Percentiles rank a stretch among this genome's conserved stretches.
Evolutionary conservation across 2,113 vertebrate species (phyloP).

Genomic region (Ivindomyrus marchei): DNA sequence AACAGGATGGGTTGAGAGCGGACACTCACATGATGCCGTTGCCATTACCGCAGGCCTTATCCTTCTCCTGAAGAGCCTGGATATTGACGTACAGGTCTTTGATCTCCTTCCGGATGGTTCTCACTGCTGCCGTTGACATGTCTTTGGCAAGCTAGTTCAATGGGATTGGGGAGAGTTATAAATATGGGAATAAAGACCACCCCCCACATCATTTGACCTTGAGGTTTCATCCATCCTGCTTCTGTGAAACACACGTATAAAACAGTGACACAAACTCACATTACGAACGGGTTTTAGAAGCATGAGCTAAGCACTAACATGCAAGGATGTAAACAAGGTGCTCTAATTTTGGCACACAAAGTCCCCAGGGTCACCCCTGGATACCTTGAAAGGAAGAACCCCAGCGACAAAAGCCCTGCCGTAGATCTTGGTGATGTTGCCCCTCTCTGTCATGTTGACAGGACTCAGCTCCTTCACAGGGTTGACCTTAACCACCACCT

Average conservation of each 20-base stretch:
- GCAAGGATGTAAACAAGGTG: neutral
- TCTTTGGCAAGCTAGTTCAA: slow-evolving; percentile 79
- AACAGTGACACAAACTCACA: neutral
- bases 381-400: slow-evolving; percentile 82
- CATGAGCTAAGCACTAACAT: neutral
- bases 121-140: slow-evolving; percentile 79
- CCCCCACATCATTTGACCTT: neutral
- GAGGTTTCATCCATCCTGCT: neutral
- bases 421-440: slow-evolving; percentile 85
- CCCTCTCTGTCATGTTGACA: slow-evolving; percentile 78
- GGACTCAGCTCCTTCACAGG: slow-evolving; percentile 81
- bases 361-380: neutral
- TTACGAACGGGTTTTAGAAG: neutral
- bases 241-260: neutral
- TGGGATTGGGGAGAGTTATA: neutral
- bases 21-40: slow-evolving; percentile 86
- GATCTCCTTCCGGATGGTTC: slow-evolving; percentile 86
- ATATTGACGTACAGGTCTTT: slow-evolving; percentile 89
- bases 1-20: neutral
- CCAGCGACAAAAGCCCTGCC: slow-evolving; percentile 90
- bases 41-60: slow-evolving; percentile 78
- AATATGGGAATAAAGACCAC: neutral
- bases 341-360: neutral
- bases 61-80: slow-evolving; percentile 78
- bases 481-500: slow-evolving; percentile 71